Conservation (phyloP, 2,888 invertebrate genomes). For the Zele albiditarsus region DNA sequence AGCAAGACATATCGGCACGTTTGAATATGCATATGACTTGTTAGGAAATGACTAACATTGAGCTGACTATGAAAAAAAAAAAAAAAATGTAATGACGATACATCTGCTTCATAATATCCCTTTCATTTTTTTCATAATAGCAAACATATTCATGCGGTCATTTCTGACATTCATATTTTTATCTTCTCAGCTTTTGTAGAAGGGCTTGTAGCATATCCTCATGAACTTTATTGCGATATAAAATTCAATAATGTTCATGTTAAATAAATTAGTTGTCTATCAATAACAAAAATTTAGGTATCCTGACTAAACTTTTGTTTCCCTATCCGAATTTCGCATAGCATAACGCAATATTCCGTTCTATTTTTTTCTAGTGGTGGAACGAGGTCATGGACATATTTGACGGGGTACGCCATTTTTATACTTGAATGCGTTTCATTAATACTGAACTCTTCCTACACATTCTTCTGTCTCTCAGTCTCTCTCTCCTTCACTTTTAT, state of each 20-base stretch:
- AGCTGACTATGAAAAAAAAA: constrained; percentile 71
- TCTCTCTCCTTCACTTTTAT: neutral
- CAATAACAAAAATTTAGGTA: constrained; percentile 24
- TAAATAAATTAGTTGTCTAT: constrained; percentile 19
- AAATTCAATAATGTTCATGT: constrained; percentile 23
- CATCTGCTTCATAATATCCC: constrained; percentile 37
- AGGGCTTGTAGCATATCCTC: constrained; percentile 60
- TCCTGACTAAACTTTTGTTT: constrained; percentile 41
- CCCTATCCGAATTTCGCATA: constrained; percentile 57
- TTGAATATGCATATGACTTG: constrained; percentile 61
- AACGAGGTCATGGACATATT: constrained; percentile 97
- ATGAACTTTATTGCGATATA: neutral
- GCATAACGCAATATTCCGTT: constrained; percentile 74
- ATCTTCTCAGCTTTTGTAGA: constrained; percentile 56
- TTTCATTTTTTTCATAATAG: constrained; percentile 13
- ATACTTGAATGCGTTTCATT: constrained; percentile 34
- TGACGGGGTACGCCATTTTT: constrained; percentile 89
- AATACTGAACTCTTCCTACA: neutral
- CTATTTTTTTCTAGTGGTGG: constrained; percentile 91
- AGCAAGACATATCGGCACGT: constrained; percentile 48
- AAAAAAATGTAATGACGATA: constrained; percentile 69
- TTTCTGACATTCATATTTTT: constrained; percentile 21
- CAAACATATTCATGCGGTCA: constrained; percentile 12
- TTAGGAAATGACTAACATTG: constrained; percentile 69
- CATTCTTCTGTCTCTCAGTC: neutral